These are phyloP conservation scores for Periplaneta americana DNA, from an alignment of 1,140 invertebrate species.

Conservation along the genomic window DNA sequence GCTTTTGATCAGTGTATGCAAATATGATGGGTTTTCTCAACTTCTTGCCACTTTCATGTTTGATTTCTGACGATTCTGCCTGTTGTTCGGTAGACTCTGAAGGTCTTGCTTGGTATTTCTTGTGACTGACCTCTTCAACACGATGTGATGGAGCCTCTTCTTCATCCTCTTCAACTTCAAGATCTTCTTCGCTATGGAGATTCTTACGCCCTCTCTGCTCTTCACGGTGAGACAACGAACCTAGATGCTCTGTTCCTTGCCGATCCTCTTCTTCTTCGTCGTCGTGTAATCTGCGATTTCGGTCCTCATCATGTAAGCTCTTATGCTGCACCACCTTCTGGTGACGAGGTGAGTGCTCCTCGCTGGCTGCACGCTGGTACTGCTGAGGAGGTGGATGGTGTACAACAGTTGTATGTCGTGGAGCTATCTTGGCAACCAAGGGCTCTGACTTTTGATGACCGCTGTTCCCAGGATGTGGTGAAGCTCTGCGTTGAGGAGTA, in stretches of 20 bases:
- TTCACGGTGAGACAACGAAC: background rate
- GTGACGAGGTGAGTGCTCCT: background rate
- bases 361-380: background rate
- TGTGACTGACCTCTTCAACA: background rate
- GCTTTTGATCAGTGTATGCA: constrained; percentile 3
- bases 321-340: background rate
- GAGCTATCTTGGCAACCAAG: background rate
- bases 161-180: background rate
- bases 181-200: background rate
- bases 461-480: background rate
- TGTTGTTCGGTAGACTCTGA: background rate
- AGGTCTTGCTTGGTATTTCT: background rate
- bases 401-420: background rate
- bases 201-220: background rate
- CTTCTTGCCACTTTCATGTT: background rate
- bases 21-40: background rate
- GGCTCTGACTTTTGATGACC: background rate
- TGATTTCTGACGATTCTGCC: background rate
- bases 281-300: background rate
- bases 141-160: background rate
- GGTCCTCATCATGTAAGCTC: background rate
- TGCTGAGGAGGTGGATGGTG: background rate
- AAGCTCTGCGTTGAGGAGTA: background rate
- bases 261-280: background rate
- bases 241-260: background rate